A percentile compares a stretch with the other conserved stretches of the same genome.
Conservation (phyloP, 2,113 vertebrate genomes). For the Rissa tridactyla region DNA sequence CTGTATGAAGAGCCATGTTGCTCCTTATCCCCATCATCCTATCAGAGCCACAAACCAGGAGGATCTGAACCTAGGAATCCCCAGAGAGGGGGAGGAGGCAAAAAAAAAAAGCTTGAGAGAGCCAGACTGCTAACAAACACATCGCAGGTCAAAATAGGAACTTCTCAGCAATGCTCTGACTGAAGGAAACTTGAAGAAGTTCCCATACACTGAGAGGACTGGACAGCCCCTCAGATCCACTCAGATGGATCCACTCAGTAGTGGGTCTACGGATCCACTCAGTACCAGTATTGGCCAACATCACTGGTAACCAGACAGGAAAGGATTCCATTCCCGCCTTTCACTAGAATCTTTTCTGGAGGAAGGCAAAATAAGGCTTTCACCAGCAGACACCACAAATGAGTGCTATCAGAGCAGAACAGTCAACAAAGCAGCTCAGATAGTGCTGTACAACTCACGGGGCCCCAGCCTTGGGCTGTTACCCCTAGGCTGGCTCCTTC, state of each 20-base stretch:
- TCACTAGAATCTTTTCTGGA: not conserved
- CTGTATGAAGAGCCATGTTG: not conserved
- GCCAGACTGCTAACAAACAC: not conserved
- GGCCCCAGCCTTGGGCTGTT: no score
- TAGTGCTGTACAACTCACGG: not conserved
- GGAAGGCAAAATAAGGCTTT: not conserved
- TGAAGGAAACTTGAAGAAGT: not conserved
- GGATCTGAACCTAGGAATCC: not conserved
- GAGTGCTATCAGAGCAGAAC: not conserved
- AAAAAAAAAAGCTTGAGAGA: not conserved
- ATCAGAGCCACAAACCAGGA: not conserved
- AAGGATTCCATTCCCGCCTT: not conserved
- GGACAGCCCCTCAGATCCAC: not conserved
- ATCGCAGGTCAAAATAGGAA: not conserved
- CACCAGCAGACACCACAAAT: not conserved
- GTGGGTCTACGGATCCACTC: not conserved
- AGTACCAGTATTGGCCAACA: not conserved
- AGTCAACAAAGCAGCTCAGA: not conserved
- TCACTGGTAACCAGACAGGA: not conserved
- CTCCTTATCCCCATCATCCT: not conserved
- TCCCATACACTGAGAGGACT: not conserved
- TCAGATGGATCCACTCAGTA: no score
- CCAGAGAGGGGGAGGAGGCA: not conserved
- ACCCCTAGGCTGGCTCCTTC: not conserved
- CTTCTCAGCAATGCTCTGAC: not conserved